Base-by-base conservation (phyloP, 2,113 vertebrate species). In the Colinus virginianus region DNA sequence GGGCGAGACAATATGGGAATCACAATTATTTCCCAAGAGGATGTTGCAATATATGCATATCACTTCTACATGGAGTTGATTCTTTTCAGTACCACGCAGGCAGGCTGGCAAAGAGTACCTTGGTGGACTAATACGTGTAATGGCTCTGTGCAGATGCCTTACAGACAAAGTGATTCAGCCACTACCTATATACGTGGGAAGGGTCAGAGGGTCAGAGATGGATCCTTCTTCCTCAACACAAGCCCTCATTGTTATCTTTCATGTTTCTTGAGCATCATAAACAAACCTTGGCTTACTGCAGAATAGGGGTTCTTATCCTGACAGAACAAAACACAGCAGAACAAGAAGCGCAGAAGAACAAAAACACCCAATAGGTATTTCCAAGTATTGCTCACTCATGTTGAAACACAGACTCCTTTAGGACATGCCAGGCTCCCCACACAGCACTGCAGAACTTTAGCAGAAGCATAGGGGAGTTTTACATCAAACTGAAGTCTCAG, bases 41-140 rank as follows among this genome's bases (percentile, higher is more conserved):
- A n/a, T 0, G 0, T 40, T 78, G 64, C 38, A n/a, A 92, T 94
- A 59, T 76, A 89, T 0, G 0, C 11, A 3, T 70, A 58, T 77
- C 82, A 74, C 42, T 78, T 93, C 79, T 83, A 85, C 87, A 89
- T 18, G 17, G n/a, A 71, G 64, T 43, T 80, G 84, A 91, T 93
- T 92, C 84, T 58, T 74, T 70, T 48, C 56, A 83, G 23, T 67
- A 78, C 20, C 0, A 0, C 45, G 51, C 46, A 78, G 42, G 40
- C 61, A 92, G 13, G 18, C 51, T 88, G 82, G 72, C 32, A 74
- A 51, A 49, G 38, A 74, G 30, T 68, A 32, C 36, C 53, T 94
- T 61, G 67, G 20, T 11, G 18, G 23, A 36, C 30, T 56, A 56
- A 56, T 14, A 53, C 16, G 25, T 53, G 51, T 53, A 28, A 53